These are phyloP conservation scores for Eupeodes latifasciatus DNA, from an alignment of 2,888 invertebrate genomes.

Conservation along the genomic window DNA sequence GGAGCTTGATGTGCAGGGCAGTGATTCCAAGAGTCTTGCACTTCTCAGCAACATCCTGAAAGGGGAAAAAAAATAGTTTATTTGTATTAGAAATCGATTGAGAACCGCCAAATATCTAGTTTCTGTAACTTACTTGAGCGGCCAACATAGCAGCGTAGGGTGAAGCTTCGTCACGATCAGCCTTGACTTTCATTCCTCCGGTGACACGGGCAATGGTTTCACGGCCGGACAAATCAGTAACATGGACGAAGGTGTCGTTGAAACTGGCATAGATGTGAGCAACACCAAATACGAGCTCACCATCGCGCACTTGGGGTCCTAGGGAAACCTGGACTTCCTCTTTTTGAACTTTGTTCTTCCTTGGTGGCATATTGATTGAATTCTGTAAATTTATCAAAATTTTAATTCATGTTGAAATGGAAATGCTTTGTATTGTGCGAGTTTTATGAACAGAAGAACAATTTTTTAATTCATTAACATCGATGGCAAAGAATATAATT, in stretches of 20 bases:
- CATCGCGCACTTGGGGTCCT: constrained; percentile 98
- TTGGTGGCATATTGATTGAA: constrained; percentile 92
- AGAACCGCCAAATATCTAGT: neutral
- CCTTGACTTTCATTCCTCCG: constrained; percentile 99
- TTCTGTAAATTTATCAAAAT: constrained; percentile 36
- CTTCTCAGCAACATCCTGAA: constrained; percentile 98
- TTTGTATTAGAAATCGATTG: neutral
- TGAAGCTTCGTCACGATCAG: constrained; percentile 99
- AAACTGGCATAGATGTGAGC: constrained; percentile 99
- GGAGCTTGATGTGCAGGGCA: constrained; percentile 98
- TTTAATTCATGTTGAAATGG: constrained; percentile 31
- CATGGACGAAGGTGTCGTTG: constrained; percentile 99
- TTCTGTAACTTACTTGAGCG: constrained; percentile 90
- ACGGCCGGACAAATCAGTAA: constrained; percentile 99
- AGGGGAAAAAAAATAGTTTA: constrained; percentile 47
- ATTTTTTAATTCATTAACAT: constrained; percentile 77
- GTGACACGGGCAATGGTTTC: constrained; percentile 98
- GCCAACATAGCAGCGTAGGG: constrained; percentile 99
- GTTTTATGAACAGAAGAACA: constrained; percentile 9
- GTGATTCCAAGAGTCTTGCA: constrained; percentile 99
- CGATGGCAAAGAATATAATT: constrained; percentile 54
- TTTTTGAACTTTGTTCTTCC: constrained; percentile 98
- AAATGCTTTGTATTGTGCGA: constrained; percentile 9
- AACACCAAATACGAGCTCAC: constrained; percentile 99
- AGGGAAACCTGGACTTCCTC: constrained; percentile 98